Base-by-base conservation (phyloP, 2,797 vertebrate species). In the Danio kyathit region DNA sequence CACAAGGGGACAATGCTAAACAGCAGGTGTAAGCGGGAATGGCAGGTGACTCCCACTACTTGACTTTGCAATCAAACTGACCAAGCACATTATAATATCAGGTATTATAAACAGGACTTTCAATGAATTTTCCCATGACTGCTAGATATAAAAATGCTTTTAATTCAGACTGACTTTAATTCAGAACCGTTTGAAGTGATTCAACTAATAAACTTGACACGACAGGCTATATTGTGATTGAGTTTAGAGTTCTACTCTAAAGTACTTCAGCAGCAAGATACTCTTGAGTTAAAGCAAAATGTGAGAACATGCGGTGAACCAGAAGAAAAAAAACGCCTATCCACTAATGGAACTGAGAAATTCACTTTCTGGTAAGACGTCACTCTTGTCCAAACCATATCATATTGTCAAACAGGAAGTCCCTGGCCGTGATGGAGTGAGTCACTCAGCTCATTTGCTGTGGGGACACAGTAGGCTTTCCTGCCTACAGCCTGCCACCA, bases 401-500 rank as follows among this genome's bases (percentile, higher is more conserved):
- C 63, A 82, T 74, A 64, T 43, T 63, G 74, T 57, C 74, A 40
- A 74, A 63, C 74, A 43, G 60, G 78, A 81, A 76, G 67, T 52
- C 16, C 51, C 65, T 38, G 21, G 54, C 82, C 79, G 79, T 73
- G 79, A 80, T 80, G 52, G 10, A 80, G 61, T 51, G 71, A 80
- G 49, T 74, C 48, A 69, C 67, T 82, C 72, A 13, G 29, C 73
- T 82, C 74, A 64, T 85, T 80, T 52, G 54, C 70, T 82, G 82
- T 80, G 76, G 74, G 82, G 76, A 84, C 82, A 89, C 91, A 90
- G 90, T 86, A 80, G 86, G 86, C 84, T 83, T 81, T 71, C 83
- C 85, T 89, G 91, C 90, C 82, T 88, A 86, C 84, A 88, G 69
- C 83, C 79, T 84, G 84, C 89, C 82, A 82, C 74, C 93, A 89